Conservation (phyloP, 1,140 invertebrate genomes). For the Drosophila kohkoa region DNA sequence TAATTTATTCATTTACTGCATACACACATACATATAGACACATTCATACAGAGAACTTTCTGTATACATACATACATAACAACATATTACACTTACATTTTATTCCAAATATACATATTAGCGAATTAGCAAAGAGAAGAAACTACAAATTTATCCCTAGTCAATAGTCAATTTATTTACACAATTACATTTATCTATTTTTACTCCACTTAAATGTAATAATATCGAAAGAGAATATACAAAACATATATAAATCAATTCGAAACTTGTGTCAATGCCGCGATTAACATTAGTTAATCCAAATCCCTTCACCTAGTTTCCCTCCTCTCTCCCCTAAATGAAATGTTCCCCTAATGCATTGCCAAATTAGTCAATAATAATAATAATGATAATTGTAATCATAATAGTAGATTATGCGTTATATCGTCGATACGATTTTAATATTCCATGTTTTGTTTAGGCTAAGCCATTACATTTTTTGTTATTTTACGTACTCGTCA, state of each 20-base stretch:
- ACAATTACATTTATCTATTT: slow-evolving; percentile 67
- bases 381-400: slow-evolving; percentile 23
- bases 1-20: slow-evolving; percentile 68
- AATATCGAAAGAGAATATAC: not conserved
- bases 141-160: slow-evolving; percentile 83
- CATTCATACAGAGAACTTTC: not conserved
- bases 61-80: slow-evolving; percentile 4
- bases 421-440: slow-evolving; percentile 21
- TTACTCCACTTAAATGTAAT: slow-evolving; percentile 52
- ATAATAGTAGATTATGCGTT: slow-evolving; percentile 27
- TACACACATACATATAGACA: slow-evolving; percentile 17
- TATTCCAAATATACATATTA: slow-evolving; percentile 79
- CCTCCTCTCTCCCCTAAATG: too few species aligned
- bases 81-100: not conserved
- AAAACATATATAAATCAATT: slow-evolving; percentile 4
- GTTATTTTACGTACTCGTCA: slow-evolving; percentile 61
- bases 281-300: slow-evolving; percentile 4
- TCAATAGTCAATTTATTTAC: slow-evolving; percentile 85
- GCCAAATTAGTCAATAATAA: slow-evolving; percentile 44
- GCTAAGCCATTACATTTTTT: slow-evolving; percentile 60
- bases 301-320: not conserved
- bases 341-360: slow-evolving; percentile 7
- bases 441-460: slow-evolving; percentile 58
- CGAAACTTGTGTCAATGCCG: slow-evolving; percentile 27
- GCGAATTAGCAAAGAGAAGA: slow-evolving; percentile 68